Evolutionary conservation across 2,888 invertebrate genomes (phyloP), one percentile per base, ranked within the genome.

Genomic region (Auanema freiburgensis): DNA sequence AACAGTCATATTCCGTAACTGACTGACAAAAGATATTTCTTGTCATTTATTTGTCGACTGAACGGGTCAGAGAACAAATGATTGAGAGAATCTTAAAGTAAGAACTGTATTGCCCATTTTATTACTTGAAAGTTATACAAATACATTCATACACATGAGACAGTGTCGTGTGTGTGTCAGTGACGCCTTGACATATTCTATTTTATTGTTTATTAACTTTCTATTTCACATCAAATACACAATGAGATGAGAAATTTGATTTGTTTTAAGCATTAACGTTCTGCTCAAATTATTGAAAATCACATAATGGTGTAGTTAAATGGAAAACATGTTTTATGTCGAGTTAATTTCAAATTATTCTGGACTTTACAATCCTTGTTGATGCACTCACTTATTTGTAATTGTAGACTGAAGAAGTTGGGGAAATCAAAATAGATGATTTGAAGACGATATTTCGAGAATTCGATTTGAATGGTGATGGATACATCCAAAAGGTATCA

Each of bases 401-500:
- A 40, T 58, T 66, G 43, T 58, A 70, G 70, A 55, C 67, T 51
- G 63, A 55, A 25, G 81, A 82, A 46, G 71, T 70, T 21, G 79
- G 77, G 18, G 81, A 80, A 61, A 82, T 82, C 54, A 67, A 75
- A 8, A 81, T 82, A 55, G 82, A 82, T 44, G 82, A 82, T 58
- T 63, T 82, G 62, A 72, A 75, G 40, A 78, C 76, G 41, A 83
- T 82, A 58, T 82, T 82, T 65, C 65, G 72, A 55, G 81, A 83
- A 57, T 82, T 82, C 57, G 82, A 82, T 58, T 62, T 82, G n/a
- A 82, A 82, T 65, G 82, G 82, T 8, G 82, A 82, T 64, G 81
- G 80, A 51, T 79, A 71, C 63, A 82, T 82, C 33, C 82, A 82
- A 64, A 72, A 69, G 57, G 76, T 76, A 12, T 18, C 60, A 16